Evolutionary conservation across 2,888 invertebrate genomes (phyloP), one percentile per base, ranked within the genome.

Genomic region (Platycheirus albimanus): DNA sequence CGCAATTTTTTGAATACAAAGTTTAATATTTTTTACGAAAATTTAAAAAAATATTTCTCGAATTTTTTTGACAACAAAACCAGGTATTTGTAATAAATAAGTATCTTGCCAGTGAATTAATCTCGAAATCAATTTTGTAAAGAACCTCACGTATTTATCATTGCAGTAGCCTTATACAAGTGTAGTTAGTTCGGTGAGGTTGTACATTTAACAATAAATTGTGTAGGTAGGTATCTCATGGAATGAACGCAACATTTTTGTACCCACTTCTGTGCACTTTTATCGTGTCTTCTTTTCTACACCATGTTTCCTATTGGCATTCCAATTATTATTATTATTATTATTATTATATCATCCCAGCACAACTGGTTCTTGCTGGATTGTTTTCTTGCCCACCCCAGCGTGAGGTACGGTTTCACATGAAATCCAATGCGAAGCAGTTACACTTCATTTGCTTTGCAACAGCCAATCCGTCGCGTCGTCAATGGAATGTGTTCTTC

Each of bases 381-480:
- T 63, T 63, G 36, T 67, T 47, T 74, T 54, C 19, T 24, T 81
- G 43, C 47, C 81, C 76, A 81, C 47, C 81, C 45, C 66, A 56
- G 52, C 76, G 61, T 67, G 67, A 76, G 71, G 61, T 70, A 76
- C 70, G 71, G 52, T 71, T 76, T 76, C 67, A 66, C 54, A 54
- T 72, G 43, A 72, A 77, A 56, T 61, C 61, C 63, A 72, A 63
- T 58, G 86, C 87, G 86, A 87, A 87, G 85, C 89, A 89, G 88
- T 87, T 86, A 87, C 86, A 86, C 87, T 89, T 89, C 88, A 89
- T 88, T 90, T 87, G 88, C 89, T 93, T 67, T 67, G 49, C 58
- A 61, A 24, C 38, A 45, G 52, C 5, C 56, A 75, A 51, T 43
- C 58, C 51, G 69, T 75, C 49, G n/a, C n/a, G 69, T 74, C 36